Evolutionary conservation across 2,797 vertebrate species (phyloP).

Genomic region (Odontamblyopus lacepedii): DNA sequence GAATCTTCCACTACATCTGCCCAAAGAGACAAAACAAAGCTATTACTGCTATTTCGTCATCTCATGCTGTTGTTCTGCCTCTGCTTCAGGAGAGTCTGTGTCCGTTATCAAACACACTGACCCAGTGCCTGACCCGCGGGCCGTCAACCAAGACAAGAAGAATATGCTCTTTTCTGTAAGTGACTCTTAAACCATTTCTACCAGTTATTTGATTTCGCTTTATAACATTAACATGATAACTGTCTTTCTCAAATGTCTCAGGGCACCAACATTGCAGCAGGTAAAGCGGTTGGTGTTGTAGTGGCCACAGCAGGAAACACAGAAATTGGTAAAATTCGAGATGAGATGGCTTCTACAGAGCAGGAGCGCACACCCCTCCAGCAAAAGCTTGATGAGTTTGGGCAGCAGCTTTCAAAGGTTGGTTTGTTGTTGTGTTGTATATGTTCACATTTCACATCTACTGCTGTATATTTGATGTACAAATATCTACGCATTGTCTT

Average conservation of each 20-base stretch:
- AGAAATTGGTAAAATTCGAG: slow-evolving; percentile 96
- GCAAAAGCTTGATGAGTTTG: slow-evolving; percentile 97
- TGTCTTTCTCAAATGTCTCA: slow-evolving; percentile 38
- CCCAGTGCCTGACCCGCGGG: slow-evolving; percentile 95
- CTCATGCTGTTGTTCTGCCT: slow-evolving; percentile 10
- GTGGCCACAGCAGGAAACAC: slow-evolving; percentile 93
- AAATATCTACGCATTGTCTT: neutral
- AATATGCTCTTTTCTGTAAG: slow-evolving; percentile 99
- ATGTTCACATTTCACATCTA: neutral
- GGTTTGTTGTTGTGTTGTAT: neutral
- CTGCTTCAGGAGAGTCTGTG: slow-evolving; percentile 89
- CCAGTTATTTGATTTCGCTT: neutral
- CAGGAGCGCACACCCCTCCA: slow-evolving; percentile 97
- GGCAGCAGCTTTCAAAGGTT: slow-evolving; percentile 93
- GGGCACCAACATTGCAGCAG: slow-evolving; percentile 98
- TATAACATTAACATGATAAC: neutral
- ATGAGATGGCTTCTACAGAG: slow-evolving; percentile 96
- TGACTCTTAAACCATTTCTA: slow-evolving; percentile 39
- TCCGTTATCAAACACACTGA: slow-evolving; percentile 99
- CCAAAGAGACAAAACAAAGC: slow-evolving; percentile 29
- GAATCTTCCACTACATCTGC: slow-evolving; percentile 25
- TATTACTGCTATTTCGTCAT: slow-evolving; percentile 15
- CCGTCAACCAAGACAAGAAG: slow-evolving; percentile 99
- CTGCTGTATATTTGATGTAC: neutral
- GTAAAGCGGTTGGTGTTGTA: slow-evolving; percentile 96